Evolutionary conservation across 2,888 invertebrate species (phyloP), one percentile per base, ranked within the genome.

Genomic region (Harpalus rubripes): DNA sequence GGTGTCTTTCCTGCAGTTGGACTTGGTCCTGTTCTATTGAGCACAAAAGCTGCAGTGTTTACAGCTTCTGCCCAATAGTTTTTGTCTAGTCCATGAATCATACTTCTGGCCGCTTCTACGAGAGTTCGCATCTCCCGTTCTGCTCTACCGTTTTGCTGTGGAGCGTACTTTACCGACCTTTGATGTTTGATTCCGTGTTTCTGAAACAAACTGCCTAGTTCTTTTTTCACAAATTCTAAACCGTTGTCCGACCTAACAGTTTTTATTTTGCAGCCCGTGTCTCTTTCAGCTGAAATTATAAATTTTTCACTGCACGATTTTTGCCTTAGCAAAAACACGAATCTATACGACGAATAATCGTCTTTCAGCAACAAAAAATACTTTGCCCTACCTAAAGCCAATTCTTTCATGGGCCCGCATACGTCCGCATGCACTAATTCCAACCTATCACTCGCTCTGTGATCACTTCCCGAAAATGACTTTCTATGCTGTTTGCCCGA

Each of bases 71-170:
- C 90, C 90, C 90, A 89, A 80, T 87, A 87, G n/a, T 74, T 85
- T 15, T 87, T 86, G 18, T 80, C 80, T 7, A 89, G 76, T 26
- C 87, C 86, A 6, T 87, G 87, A 58, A 86, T 88, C 58, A 89
- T 86, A 12, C 86, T 84, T 78, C 89, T 86, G 12, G 88, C 89
- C 18, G 89, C 87, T 86, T 90, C 90, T 7, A 90, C 87, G 16
- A 90, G 16, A 58, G 88, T 90, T 79, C 89, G 86, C 85, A 88
- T 91, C 85, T 90, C 88, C 7, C 89, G 86, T 81, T 90, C 90
- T 0, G 89, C 88, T 81, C 87, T 85, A 4, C 90, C 89, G 86
- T 91, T 91, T 86, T 90, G 89, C 86, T 90, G 88, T 4, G 90
- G 89, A 7, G 89, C 89, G 85, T 89, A 89, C 16, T 59, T 16